These are phyloP conservation scores for Chionodraco myersi DNA, from an alignment of 2,113 vertebrate genomes.

Conservation along the genomic window DNA sequence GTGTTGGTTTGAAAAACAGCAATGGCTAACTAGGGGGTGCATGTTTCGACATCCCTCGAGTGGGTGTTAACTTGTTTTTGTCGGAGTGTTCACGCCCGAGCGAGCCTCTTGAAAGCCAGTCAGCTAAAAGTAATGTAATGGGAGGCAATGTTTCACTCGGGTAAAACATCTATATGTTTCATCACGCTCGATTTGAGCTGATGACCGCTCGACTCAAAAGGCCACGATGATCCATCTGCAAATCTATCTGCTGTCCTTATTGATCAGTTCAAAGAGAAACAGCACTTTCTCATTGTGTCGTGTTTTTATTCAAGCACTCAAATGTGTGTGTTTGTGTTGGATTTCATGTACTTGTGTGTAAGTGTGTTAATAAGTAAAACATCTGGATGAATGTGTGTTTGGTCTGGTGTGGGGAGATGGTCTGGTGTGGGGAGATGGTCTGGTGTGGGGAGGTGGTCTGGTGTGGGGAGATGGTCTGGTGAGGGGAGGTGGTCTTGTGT, in stretches of 20 bases:
- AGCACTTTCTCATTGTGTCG: not conserved
- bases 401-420: no score
- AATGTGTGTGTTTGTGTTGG: not conserved
- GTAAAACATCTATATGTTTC: conserved; percentile 48
- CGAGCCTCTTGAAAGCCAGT: conserved; percentile 58
- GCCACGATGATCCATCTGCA: conserved; percentile 48
- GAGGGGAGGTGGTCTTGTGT: no score
- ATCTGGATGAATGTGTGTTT: no score
- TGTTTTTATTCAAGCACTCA: not conserved
- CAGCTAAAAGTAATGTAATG: conserved; percentile 55
- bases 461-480: no score
- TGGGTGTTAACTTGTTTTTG: conserved; percentile 47
- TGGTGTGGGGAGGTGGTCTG: no score
- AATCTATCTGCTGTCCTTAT: conserved; percentile 48
- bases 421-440: no score
- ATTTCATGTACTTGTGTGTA: no score
- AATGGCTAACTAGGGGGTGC: not conserved
- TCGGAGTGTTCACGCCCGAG: conserved; percentile 46
- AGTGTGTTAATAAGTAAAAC: no score
- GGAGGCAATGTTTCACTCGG: conserved; percentile 46
- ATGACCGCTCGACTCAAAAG: conserved; percentile 45
- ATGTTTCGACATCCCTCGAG: not conserved
- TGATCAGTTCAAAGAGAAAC: conserved; percentile 48
- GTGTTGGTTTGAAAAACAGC: no score
- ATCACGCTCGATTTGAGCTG: conserved; percentile 55